A percentile compares a stretch with the other conserved stretches of the same genome.
phyloP scores from a whole-genome alignment of 1,140 invertebrate genomes.

The Anastatus disparis region DNA sequence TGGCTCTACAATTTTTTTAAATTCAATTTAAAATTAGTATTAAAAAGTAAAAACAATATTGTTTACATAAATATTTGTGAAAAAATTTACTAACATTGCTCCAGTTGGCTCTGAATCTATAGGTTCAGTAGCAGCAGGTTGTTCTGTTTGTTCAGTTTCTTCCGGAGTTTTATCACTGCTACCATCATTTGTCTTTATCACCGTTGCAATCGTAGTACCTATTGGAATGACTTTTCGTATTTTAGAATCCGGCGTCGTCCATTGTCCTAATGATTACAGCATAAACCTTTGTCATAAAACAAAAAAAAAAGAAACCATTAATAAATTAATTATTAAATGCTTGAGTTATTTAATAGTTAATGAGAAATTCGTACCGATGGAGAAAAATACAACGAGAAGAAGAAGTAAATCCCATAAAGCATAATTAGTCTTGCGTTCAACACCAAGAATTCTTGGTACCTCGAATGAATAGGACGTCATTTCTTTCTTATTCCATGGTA shows the following conservation, averaged over 20 bases:
- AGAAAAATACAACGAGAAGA: conserved; percentile 94
- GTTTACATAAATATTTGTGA: background rate
- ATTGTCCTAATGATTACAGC: conserved; percentile 92
- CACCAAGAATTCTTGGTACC: conserved; percentile 88
- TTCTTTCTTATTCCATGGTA: conserved; percentile 81
- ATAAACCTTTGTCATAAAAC: conserved; percentile 72
- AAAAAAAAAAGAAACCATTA: conserved; percentile 6
- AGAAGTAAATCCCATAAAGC: conserved; percentile 93
- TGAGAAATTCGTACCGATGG: conserved; percentile 84
- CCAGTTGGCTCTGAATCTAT: conserved; percentile 44
- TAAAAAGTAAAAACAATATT: background rate
- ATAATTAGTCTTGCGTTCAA: conserved; percentile 85
- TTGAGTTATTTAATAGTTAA: too few species aligned
- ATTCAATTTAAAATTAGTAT: background rate
- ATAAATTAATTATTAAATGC: too few species aligned
- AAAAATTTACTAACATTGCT: conserved; percentile 28
- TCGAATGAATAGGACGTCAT: conserved; percentile 78
- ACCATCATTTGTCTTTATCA: conserved; percentile 18
- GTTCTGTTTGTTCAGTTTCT: background rate
- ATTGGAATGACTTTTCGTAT: conserved; percentile 57
- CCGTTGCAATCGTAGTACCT: conserved; percentile 45
- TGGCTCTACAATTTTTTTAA: conserved; percentile 18
- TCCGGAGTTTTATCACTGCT: background rate
- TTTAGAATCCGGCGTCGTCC: conserved; percentile 81
- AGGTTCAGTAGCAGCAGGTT: conserved; percentile 37